These are phyloP conservation scores for Chrysopa pallens DNA, from an alignment of 1,140 invertebrate species.

Conservation along the genomic window DNA sequence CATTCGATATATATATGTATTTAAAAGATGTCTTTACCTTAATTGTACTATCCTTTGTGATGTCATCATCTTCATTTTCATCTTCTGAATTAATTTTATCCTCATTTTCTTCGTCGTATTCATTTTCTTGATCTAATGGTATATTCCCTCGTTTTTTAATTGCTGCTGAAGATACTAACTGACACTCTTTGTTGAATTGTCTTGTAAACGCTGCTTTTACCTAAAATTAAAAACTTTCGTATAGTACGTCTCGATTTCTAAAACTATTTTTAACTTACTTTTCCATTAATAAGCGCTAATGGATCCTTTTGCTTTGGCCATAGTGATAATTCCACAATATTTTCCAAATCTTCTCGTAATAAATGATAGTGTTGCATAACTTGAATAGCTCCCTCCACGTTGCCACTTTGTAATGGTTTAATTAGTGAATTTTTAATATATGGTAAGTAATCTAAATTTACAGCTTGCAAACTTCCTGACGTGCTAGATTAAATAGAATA, in stretches of 20 bases:
- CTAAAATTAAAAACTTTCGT: conserved; percentile 22
- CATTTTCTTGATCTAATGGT: conserved; percentile 22
- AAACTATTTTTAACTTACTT: conserved; percentile 29
- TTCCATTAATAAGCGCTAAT: conserved; percentile 55
- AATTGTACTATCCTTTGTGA: conserved; percentile 59
- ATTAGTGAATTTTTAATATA: conserved; percentile 52
- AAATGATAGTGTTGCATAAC: conserved; percentile 72
- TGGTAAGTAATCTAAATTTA: conserved; percentile 68
- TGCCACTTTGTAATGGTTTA: conserved; percentile 48
- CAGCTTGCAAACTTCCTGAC: conserved; percentile 54
- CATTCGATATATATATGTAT: background rate
- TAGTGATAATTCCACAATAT: conserved; percentile 61
- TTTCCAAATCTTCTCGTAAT: conserved; percentile 79
- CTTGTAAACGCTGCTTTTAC: conserved; percentile 86
- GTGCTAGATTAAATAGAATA: conserved; percentile 32
- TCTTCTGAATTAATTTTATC: conserved; percentile 21
- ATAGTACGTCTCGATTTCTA: background rate
- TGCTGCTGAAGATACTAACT: conserved; percentile 42
- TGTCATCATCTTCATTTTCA: conserved; percentile 36
- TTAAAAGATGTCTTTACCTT: conserved; percentile 33
- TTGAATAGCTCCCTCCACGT: conserved; percentile 48
- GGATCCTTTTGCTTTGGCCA: conserved; percentile 68
- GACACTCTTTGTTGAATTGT: conserved; percentile 70
- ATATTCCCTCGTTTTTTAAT: conserved; percentile 34
- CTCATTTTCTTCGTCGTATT: conserved; percentile 26